Conservation (phyloP, 2,113 vertebrate species). For the Bostrychus sinensis region DNA sequence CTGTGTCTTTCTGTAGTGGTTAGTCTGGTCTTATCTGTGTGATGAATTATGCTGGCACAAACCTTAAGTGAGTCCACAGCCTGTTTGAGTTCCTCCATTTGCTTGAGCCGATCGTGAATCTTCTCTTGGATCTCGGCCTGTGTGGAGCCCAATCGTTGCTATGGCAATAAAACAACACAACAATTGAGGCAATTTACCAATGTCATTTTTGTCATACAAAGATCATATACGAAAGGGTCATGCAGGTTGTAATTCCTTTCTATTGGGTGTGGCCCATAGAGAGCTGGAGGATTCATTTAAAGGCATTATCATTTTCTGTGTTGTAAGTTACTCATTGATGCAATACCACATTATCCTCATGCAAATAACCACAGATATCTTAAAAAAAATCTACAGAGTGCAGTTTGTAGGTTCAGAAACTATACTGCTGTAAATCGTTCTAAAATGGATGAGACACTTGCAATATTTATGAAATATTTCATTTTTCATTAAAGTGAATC, state of each 20-base stretch:
- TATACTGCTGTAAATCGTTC: background rate
- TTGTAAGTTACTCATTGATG: constrained; percentile 8
- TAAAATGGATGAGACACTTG: background rate
- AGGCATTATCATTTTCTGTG: constrained; percentile 25
- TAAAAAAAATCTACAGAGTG: too few species aligned
- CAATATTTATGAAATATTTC: too few species aligned
- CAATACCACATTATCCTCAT: constrained; percentile 3
- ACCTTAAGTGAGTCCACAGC: constrained; percentile 83
- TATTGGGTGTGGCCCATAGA: constrained; percentile 33
- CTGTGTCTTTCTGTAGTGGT: constrained; percentile 20
- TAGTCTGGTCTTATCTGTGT: constrained; percentile 30
- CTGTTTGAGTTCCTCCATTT: constrained; percentile 84
- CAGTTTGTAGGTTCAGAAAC: background rate
- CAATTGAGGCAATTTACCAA: background rate
- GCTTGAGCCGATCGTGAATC: constrained; percentile 82
- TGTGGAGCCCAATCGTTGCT: constrained; percentile 82
- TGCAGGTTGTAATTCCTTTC: constrained; percentile 9
- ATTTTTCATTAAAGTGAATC: background rate
- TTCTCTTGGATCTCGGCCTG: constrained; percentile 84
- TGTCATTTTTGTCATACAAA: background rate
- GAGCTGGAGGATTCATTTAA: constrained; percentile 35
- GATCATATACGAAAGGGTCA: background rate
- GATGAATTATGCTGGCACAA: constrained; percentile 19
- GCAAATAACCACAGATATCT: background rate
- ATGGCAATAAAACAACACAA: constrained; percentile 15